Conservation (phyloP, 2,113 vertebrate genomes). For the Columbina picui region DNA sequence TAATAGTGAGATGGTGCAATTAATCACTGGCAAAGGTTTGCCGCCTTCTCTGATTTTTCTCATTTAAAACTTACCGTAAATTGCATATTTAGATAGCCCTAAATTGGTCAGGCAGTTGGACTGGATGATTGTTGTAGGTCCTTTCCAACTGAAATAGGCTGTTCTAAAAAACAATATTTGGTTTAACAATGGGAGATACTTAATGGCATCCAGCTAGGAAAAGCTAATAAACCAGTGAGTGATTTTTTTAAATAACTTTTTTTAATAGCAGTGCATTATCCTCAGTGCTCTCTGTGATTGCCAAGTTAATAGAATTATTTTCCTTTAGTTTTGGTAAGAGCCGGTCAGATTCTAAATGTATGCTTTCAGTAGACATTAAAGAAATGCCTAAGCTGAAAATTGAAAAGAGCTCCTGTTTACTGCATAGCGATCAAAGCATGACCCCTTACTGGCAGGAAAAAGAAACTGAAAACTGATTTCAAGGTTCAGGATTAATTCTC, state of each 20-base stretch:
- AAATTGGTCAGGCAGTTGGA: background rate
- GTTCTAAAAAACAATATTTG: background rate
- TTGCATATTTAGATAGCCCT: background rate
- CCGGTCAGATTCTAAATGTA: background rate
- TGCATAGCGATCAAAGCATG: background rate
- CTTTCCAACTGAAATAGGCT: background rate
- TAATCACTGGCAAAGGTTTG: background rate
- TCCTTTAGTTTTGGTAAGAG: background rate
- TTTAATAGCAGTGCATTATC: background rate
- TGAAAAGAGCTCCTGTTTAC: background rate
- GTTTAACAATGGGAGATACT: background rate
- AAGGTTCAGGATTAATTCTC: slow-evolving; percentile 47
- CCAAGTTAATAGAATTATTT: background rate
- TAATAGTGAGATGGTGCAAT: background rate
- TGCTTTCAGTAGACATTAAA: background rate
- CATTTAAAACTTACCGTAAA: background rate
- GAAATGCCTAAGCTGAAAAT: background rate
- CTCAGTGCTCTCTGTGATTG: background rate
- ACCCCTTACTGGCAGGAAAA: background rate
- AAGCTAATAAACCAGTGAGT: background rate
- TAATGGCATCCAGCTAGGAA: background rate
- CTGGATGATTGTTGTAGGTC: background rate
- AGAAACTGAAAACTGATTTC: slow-evolving; percentile 6
- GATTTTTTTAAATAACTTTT: background rate
- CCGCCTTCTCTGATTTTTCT: background rate